Evolutionary conservation across 2,888 invertebrate species (phyloP), one percentile per base, ranked within the genome.

Genomic region (Fragum sueziense): DNA sequence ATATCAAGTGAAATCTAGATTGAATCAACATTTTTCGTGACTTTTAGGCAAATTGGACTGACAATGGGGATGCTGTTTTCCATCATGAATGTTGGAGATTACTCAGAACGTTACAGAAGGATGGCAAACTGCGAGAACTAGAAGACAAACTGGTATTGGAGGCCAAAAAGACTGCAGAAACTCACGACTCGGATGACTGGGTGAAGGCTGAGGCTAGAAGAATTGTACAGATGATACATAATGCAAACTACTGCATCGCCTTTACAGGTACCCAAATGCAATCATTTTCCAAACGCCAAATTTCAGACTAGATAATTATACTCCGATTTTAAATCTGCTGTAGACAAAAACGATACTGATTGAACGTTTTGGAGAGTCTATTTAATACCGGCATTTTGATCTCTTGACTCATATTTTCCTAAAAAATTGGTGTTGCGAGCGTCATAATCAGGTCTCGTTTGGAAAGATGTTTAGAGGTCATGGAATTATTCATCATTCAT

Each of bases 201-300:
- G 73, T 90, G 4, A 76, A 77, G 34, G 54, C 67, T 1, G 88
- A 90, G 70, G 87, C 89, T 9, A 69, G 70, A 14, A 76, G 88
- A n/a, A 85, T 90, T 17, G 88, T 87, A 7, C 31, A 84, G 22
- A 85, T 90, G 87, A 62, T 90, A 29, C 82, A 83, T 47, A 67
- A 80, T 7, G 61, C 89, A 4, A 79, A 82, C 31, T 86, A 90
- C 62, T 87, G 88, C n/a, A 87, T 90, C 22, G 87, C 85, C 0
- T 90, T 90, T 65, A 91, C 91, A 74, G 90, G 90, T 90, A 25
- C n/a, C n/a, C n/a, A n/a, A n/a, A n/a, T n/a, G n/a, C n/a, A n/a
- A n/a, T n/a, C n/a, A n/a, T n/a, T n/a, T n/a, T n/a, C n/a, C n/a
- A n/a, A n/a, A n/a, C n/a, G n/a, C n/a, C n/a, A n/a, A n/a, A n/a